Conservation (phyloP, 2,113 vertebrate species). For the Pyrgilauda ruficollis region DNA sequence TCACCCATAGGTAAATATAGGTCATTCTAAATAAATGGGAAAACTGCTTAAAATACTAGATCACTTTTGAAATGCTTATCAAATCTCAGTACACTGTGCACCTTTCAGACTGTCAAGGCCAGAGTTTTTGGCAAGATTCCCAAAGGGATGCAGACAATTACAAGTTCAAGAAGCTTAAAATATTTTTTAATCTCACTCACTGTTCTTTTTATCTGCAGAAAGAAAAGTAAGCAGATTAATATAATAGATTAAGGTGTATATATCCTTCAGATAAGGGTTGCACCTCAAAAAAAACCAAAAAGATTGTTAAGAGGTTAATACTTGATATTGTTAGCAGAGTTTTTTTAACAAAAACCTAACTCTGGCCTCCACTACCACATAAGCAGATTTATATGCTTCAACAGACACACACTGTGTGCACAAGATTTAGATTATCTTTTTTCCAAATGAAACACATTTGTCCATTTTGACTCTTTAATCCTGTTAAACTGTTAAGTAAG, state of each 20-base stretch:
- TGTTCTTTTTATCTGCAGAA: background rate
- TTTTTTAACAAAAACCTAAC: background rate
- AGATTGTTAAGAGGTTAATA: background rate
- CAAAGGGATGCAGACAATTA: background rate
- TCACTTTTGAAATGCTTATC: constrained; percentile 5
- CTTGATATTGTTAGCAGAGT: background rate
- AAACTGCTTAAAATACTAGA: background rate
- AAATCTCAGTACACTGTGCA: background rate
- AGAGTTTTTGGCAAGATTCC: background rate
- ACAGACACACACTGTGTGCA: background rate
- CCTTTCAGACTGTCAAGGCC: background rate
- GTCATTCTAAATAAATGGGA: background rate
- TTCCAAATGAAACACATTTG: background rate
- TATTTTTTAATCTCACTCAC: background rate
- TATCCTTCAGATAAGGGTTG: background rate
- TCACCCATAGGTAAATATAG: background rate
- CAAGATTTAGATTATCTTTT: background rate
- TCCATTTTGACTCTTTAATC: background rate
- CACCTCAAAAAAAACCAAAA: background rate
- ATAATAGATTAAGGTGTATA: background rate
- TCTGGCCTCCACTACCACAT: background rate
- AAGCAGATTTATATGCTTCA: background rate
- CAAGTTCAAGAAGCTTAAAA: background rate
- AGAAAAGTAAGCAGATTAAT: background rate
- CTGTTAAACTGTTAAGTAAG: background rate